Percentiles rank a stretch among this genome's conserved stretches.
Evolutionary conservation across 2,113 vertebrate genomes (phyloP).

Genomic region (Arizona elegans): DNA sequence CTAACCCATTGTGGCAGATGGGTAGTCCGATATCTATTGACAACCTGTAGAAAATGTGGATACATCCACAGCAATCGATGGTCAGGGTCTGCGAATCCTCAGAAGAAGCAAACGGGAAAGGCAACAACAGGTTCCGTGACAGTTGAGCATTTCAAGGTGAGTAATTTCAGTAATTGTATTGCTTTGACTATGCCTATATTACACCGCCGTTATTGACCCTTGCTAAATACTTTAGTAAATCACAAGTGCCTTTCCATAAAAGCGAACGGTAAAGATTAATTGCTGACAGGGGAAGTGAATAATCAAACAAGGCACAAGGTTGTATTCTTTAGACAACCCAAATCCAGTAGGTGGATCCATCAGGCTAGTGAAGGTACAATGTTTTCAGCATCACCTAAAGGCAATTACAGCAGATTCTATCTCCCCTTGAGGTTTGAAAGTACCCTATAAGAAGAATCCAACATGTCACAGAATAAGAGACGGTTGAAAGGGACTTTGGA

Average conservation of each 20-base stretch:
- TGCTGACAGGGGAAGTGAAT: constrained; percentile 44
- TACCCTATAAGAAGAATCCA: neutral
- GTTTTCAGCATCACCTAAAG: neutral
- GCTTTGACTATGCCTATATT: constrained; percentile 28
- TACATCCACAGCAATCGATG: neutral
- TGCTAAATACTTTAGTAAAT: constrained; percentile 53
- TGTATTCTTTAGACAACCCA: constrained; percentile 3
- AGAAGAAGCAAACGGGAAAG: constrained; percentile 29
- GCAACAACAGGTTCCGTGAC: constrained; percentile 32
- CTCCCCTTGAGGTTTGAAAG: neutral
- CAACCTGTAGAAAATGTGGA: constrained; percentile 12
- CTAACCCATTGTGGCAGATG: neutral
- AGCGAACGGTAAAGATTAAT: constrained; percentile 39
- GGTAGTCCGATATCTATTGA: neutral
- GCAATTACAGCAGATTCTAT: neutral
- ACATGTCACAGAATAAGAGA: neutral
- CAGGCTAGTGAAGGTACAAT: neutral
- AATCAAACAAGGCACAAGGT: constrained; percentile 20
- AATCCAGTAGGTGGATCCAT: neutral
- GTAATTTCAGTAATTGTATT: constrained; percentile 44
- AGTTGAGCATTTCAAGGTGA: constrained; percentile 49
- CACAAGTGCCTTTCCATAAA: constrained; percentile 34
- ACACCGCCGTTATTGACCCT: constrained; percentile 24
- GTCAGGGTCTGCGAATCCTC: neutral
- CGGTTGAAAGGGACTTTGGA: neutral